A percentile compares a stretch with the other conserved stretches of the same genome.
Evolutionary conservation across 2,888 invertebrate genomes (phyloP).

Genomic region (Ichneumon xanthorius): DNA sequence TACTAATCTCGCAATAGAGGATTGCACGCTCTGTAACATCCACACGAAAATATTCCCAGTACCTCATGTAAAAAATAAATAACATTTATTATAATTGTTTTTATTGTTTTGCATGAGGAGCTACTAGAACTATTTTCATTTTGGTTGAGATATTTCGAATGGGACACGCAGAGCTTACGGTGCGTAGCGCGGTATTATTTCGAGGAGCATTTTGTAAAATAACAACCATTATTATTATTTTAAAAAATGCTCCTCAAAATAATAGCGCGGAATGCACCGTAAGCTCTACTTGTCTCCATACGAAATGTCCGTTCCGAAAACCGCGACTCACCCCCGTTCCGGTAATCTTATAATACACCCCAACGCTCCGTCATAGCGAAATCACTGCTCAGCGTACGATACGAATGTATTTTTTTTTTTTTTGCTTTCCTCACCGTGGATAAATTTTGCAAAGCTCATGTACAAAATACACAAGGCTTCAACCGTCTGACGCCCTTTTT

Average conservation of each 20-base stretch:
- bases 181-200: too few relatives aligned
- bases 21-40: too few relatives aligned
- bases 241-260: background rate
- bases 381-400: background rate
- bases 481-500: conserved; percentile 20
- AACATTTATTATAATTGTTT: background rate
- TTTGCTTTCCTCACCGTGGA: background rate
- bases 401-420: background rate
- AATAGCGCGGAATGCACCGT: background rate
- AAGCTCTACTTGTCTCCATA: background rate
- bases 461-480: conserved; percentile 9
- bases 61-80: background rate
- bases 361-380: background rate
- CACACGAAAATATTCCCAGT: background rate
- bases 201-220: background rate
- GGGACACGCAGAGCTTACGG: too few relatives aligned
- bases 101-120: too few relatives aligned
- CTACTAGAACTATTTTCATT: too few relatives aligned
- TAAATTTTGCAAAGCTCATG: background rate
- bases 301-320: background rate
- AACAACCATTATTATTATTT: background rate
- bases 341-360: background rate
- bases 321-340: background rate
- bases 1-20: too few relatives aligned
- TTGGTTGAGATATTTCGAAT: too few relatives aligned